Conservation (phyloP, 2,113 vertebrate species). For the Zosterops borbonicus region DNA sequence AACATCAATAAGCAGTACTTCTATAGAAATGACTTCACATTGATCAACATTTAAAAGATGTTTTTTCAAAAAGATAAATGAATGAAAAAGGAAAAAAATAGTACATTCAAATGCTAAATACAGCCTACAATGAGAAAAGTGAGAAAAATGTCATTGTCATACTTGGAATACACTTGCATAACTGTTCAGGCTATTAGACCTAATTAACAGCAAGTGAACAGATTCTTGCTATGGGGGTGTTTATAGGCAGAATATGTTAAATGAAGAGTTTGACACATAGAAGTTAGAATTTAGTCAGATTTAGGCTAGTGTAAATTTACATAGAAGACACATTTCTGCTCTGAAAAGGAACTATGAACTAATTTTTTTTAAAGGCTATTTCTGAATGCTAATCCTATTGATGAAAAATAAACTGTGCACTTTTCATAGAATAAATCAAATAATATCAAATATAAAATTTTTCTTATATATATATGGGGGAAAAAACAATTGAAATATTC, state of each 20-base stretch:
- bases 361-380: not conserved
- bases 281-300: not conserved
- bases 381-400: not conserved
- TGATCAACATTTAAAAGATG: constrained; percentile 42
- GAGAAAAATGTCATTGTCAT: constrained; percentile 29
- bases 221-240: constrained; percentile 1
- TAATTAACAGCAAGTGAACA: constrained; percentile 37
- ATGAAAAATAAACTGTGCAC: not conserved
- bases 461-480: not conserved
- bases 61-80: constrained; percentile 15
- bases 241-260: constrained; percentile 21
- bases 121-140: constrained; percentile 29
- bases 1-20: constrained; percentile 28
- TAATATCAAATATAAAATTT: not conserved
- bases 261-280: not conserved
- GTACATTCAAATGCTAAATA: constrained; percentile 49
- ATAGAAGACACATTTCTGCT: not conserved
- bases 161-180: constrained; percentile 7
- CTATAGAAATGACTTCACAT: constrained; percentile 25
- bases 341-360: not conserved
- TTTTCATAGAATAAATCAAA: not conserved
- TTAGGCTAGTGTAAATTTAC: not conserved
- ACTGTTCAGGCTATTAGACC: constrained; percentile 25
- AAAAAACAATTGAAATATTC: not conserved
- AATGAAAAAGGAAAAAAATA: constrained; percentile 29